These are phyloP conservation scores for Harpagifer antarcticus DNA, from an alignment of 2,797 vertebrate species.

Conservation along the genomic window DNA sequence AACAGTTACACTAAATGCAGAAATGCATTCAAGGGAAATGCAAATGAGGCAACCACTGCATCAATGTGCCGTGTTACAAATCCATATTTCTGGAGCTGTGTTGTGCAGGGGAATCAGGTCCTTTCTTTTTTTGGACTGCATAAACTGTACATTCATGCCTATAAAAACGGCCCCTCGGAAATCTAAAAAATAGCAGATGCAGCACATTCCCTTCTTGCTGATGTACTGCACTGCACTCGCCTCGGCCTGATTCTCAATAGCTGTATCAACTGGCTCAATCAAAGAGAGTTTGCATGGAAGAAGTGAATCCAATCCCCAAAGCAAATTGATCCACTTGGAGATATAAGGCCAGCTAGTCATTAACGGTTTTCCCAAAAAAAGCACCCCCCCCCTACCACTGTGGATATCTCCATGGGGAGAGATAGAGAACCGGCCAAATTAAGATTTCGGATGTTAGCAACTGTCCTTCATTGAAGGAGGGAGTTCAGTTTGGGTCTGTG, in stretches of 20 bases:
- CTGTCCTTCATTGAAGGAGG: conserved; percentile 28
- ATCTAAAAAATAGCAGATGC: conserved; percentile 50
- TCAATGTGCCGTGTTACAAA: conserved; percentile 15
- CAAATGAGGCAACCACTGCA: conserved; percentile 45
- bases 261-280: conserved; percentile 61
- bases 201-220: conserved; percentile 45
- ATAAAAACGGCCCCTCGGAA: conserved; percentile 10
- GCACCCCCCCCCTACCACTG: conserved; percentile 19
- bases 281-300: conserved; percentile 48
- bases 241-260: conserved; percentile 26
- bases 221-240: conserved; percentile 26
- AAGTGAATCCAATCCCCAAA: conserved; percentile 64
- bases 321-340: conserved; percentile 66
- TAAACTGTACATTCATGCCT: conserved; percentile 18
- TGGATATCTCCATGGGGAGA: conserved; percentile 25
- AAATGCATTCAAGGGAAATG: conserved; percentile 61
- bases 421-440: conserved; percentile 40
- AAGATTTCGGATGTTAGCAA: conserved; percentile 49
- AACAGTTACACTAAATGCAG: conserved; percentile 58
- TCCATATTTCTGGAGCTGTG: conserved; percentile 28
- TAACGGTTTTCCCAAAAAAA: conserved; percentile 68
- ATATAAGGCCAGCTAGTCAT: conserved; percentile 62
- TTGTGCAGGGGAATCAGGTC: conserved; percentile 8
- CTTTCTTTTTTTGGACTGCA: conserved; percentile 18
- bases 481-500: conserved; percentile 40